phyloP scores from a whole-genome alignment of 2,888 invertebrate species.

The Deroplatys truncata region DNA sequence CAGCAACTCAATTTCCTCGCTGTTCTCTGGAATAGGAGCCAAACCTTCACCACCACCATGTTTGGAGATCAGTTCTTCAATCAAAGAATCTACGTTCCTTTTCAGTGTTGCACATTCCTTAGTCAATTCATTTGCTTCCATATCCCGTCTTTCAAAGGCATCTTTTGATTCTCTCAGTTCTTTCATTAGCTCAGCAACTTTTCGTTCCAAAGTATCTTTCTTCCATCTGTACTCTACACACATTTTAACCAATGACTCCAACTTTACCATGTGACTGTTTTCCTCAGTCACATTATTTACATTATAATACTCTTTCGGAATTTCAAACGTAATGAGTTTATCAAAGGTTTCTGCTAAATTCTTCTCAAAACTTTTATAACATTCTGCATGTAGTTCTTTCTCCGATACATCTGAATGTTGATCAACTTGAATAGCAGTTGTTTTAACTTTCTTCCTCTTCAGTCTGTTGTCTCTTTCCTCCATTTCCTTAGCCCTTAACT shows the following conservation, averaged over 20 bases:
- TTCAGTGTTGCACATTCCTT: conserved; percentile 17
- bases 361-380: conserved; percentile 1
- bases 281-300: background rate
- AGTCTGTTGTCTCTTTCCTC: background rate
- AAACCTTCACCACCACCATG: conserved; percentile 36
- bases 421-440: background rate
- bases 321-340: conserved; percentile 26
- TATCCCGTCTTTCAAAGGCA: background rate
- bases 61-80: conserved; percentile 19
- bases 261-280: background rate
- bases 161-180: conserved; percentile 19
- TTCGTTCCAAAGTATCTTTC: conserved; percentile 43
- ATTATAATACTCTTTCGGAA: conserved; percentile 19
- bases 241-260: conserved; percentile 23
- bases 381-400: background rate
- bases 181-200: conserved; percentile 31
- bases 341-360: conserved; percentile 17
- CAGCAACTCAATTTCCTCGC: conserved; percentile 42
- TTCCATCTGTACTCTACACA: conserved; percentile 43
- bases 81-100: conserved; percentile 19
- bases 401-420: background rate
- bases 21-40: conserved; percentile 42
- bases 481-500: background rate
- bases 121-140: conserved; percentile 1
- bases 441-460: background rate